Base-by-base conservation (phyloP, 2,113 vertebrate genomes). In the Eudorcas thomsonii region DNA sequence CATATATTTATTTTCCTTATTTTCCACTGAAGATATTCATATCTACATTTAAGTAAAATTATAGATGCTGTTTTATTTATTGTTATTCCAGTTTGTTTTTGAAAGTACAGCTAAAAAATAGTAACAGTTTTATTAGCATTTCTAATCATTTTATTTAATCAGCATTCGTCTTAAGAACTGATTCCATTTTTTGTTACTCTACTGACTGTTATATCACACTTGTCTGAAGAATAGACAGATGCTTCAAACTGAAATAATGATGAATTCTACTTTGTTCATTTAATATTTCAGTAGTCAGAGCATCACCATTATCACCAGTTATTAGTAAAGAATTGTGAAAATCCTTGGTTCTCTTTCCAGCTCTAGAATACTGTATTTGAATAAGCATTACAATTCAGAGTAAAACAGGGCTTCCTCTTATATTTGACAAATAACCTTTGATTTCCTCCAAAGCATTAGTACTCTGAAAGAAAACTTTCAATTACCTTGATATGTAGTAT, bases 361-460 rank as follows among this genome's bases (percentile, higher is more conserved):
- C 64, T 30, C 39, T 11, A 57, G 77, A 96, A 77, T 88, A 94
- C 25, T 67, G 12, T 60, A 57, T 97, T 93, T 98, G 88, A 97
- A 93, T 93, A 92, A 88, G 12, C 33, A 36, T 7, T 85, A 10
- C n/a, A 43, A 95, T 96, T 96, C 15, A 60, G 13, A 87, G 50
- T 45, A 59, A 96, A 96, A 84, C 15, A 80, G 7, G 39, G 57
- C 54, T 30, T 12, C 64, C 39, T 71, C 1, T 94, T 92, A 54
- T 87, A 48, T 95, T 96, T 87, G 88, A 74, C 36, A 36, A 95
- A 91, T 15, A 87, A 83, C 6, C 30, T 5, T 92, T 96, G 55
- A 80, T 74, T 90, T 92, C 95, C 64, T 96, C 59, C 26, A 88
- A 15, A 94, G 48, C 50, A n/a, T 93, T 60, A 67, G 28, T 54